phyloP scores from a whole-genome alignment of 2,113 vertebrate genomes.

The Pimephales promelas region DNA sequence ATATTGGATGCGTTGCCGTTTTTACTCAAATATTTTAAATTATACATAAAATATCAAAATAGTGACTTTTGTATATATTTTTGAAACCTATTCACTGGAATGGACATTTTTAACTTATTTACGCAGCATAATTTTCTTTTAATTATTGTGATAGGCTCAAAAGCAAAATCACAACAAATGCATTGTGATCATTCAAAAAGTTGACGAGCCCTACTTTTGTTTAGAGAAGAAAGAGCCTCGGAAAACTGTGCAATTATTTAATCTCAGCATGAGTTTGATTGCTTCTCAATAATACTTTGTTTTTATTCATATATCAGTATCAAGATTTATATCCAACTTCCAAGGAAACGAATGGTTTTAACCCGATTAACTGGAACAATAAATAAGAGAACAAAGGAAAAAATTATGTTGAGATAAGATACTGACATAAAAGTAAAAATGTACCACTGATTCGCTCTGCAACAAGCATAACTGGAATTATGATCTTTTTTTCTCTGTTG shows the following conservation, averaged over 20 bases:
- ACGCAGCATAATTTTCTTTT: background rate
- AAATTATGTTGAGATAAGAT: constrained; percentile 16
- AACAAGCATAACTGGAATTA: background rate
- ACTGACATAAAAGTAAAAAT: background rate
- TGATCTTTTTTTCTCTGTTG: background rate
- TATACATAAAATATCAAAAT: background rate
- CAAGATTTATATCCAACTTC: background rate
- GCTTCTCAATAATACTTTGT: constrained; percentile 13
- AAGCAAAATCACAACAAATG: background rate
- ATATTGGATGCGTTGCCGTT: background rate
- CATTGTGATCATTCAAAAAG: background rate
- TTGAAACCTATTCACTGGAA: background rate
- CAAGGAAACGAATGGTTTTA: constrained; percentile 5
- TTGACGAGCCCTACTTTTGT: background rate
- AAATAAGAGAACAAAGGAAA: constrained; percentile 2
- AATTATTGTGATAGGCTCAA: background rate
- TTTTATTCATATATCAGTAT: constrained; percentile 9
- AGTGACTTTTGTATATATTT: background rate
- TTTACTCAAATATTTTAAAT: too few species aligned
- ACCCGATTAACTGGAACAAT: constrained; percentile 6
- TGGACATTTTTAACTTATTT: background rate
- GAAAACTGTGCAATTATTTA: background rate
- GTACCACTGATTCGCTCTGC: background rate
- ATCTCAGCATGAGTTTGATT: constrained; percentile 14
- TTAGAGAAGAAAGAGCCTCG: background rate